Conservation (phyloP, 2,113 vertebrate genomes). For the Elephantulus edwardii region DNA sequence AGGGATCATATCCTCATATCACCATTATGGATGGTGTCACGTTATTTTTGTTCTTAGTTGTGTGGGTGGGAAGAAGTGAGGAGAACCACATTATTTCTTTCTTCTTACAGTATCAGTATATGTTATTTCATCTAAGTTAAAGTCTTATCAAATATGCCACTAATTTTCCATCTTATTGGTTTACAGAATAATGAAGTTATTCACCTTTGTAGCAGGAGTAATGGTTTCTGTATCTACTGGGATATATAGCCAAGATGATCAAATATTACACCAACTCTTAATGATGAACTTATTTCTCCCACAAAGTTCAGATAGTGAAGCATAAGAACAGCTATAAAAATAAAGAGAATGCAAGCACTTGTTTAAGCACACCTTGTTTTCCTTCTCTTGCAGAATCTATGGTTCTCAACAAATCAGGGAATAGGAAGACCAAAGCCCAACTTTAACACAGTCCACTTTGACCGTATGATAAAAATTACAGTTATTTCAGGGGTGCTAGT, state of each 20-base stretch:
- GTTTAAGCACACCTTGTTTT: background rate
- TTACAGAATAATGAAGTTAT: background rate
- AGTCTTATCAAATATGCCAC: background rate
- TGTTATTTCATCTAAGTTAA: background rate
- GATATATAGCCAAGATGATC: constrained; percentile 2
- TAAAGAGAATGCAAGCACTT: background rate
- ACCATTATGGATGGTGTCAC: background rate
- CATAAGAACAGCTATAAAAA: background rate
- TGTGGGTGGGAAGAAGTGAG: background rate
- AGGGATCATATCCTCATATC: background rate
- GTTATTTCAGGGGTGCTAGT: background rate
- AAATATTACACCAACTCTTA: background rate
- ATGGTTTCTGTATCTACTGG: background rate
- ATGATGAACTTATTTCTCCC: constrained; percentile 22
- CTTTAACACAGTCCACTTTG: background rate
- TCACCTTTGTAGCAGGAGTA: background rate
- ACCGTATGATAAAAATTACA: background rate
- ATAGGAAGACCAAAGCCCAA: background rate
- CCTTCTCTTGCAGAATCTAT: background rate
- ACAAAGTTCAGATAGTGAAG: background rate
- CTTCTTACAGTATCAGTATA: background rate
- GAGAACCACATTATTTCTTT: background rate
- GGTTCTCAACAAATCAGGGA: background rate
- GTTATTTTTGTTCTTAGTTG: constrained; percentile 38
- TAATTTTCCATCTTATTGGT: background rate